Conservation (phyloP, 2,113 vertebrate species). For the Rostratula benghalensis region DNA sequence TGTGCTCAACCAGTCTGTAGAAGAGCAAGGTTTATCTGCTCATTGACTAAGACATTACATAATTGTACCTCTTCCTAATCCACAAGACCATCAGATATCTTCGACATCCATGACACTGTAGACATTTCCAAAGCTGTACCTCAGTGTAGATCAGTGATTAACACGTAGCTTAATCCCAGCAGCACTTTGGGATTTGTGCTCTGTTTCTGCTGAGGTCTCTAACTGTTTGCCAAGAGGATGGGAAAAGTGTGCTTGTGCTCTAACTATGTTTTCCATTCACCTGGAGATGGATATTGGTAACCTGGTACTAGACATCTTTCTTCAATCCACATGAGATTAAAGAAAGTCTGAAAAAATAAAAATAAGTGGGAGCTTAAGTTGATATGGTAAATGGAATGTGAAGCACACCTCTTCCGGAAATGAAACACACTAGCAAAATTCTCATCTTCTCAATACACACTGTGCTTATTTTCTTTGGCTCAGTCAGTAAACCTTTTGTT, state of each 20-base stretch:
- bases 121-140: background rate
- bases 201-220: background rate
- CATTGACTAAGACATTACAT: accelerated
- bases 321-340: background rate
- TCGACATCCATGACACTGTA: background rate
- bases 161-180: background rate
- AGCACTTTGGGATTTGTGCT: background rate
- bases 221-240: background rate
- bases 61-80: background rate
- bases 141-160: background rate
- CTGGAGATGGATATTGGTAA: background rate
- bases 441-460: background rate
- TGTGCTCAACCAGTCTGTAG: background rate
- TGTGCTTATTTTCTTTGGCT: constrained; percentile 30
- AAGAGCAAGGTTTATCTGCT: background rate
- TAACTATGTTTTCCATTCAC: background rate
- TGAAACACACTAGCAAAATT: background rate
- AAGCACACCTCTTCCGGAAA: background rate
- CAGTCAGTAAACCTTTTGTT: background rate
- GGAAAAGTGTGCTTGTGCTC: background rate
- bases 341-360: background rate
- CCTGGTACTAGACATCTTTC: background rate
- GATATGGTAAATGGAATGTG: background rate
- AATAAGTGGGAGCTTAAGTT: background rate
- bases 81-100: background rate